Base-by-base conservation (phyloP, 2,113 vertebrate species). In the Planiliza haematocheilus region DNA sequence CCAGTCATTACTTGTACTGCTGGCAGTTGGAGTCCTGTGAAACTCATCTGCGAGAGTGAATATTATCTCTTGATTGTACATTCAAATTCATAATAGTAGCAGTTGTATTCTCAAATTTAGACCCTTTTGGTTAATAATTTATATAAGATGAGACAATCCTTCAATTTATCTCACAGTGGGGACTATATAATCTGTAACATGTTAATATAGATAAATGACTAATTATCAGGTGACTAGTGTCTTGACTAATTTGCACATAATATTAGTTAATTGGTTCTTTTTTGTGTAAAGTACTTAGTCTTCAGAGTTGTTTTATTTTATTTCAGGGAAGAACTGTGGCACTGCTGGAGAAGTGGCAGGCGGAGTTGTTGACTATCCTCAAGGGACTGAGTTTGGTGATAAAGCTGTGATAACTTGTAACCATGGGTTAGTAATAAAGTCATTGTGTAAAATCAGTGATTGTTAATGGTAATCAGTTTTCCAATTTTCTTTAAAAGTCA, bases 21-120 rank as follows among this genome's bases (percentile, higher is more conserved):
- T 43, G 91, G 85, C 7, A 10, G 0, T 0, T 94, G 91, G 93
- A 90, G 21, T 14, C 0, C 1, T 0, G 0, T 90, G 41, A 2
- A 0, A 0, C 7, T 92, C 24, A 5, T 0, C 6, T 93, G 93
- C 55, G 0, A 64, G 7, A 62, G 91, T 94, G 37, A 87, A 53
- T 83, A 74, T 81, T 9, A 20, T 1, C 0, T 7, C 3, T 50
- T 67, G 12, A 2, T 45, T 61, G 52, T 0, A 43, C 0, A 41
- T 45, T 59, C 0, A 53, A 13, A 41, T 48, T 36, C 6, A 11
- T 42, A 24, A 11, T n/a, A n/a, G 0, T 3, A 2, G 8, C 12
- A 1, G 0, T 10, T 17, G 4, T 0, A 4, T 58, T 68, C 8
- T 24, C 4, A 30, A 30, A 30, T 3, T 30, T 30, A 36, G 4